Evolutionary conservation across 2,888 invertebrate genomes (phyloP).

Genomic region (Ariolimax columbianus): DNA sequence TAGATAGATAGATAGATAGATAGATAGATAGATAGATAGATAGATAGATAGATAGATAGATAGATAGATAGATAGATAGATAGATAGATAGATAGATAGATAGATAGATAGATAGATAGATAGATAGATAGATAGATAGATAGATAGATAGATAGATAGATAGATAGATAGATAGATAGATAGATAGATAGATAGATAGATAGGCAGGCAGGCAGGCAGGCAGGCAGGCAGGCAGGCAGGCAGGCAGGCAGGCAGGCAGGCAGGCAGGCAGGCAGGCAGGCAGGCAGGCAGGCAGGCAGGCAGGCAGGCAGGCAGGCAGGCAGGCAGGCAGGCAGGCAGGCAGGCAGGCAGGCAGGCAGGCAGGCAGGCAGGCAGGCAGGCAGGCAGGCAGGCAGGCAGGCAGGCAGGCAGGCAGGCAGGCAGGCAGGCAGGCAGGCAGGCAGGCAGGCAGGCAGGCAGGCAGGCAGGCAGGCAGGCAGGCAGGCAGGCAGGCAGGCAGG

Average conservation of each 20-base stretch:
- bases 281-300: neutral
- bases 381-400: conserved; percentile 11
- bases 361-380: conserved; percentile 4
- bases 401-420: neutral
- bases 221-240: conserved; percentile 13
- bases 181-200: too few relatives aligned
- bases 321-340: neutral
- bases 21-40: neutral
- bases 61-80: neutral
- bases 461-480: neutral
- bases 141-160: neutral
- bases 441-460: neutral
- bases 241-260: neutral
- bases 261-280: neutral
- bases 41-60: neutral
- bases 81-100: conserved; percentile 1
- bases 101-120: neutral
- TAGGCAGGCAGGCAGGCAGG: too few relatives aligned
- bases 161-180: neutral
- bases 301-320: conserved; percentile 24
- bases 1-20: too few relatives aligned
- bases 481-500: neutral
- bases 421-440: neutral
- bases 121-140: neutral
- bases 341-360: conserved; percentile 24